phyloP scores from a whole-genome alignment of 2,797 vertebrate genomes.

The Benthosema pterotum region DNA sequence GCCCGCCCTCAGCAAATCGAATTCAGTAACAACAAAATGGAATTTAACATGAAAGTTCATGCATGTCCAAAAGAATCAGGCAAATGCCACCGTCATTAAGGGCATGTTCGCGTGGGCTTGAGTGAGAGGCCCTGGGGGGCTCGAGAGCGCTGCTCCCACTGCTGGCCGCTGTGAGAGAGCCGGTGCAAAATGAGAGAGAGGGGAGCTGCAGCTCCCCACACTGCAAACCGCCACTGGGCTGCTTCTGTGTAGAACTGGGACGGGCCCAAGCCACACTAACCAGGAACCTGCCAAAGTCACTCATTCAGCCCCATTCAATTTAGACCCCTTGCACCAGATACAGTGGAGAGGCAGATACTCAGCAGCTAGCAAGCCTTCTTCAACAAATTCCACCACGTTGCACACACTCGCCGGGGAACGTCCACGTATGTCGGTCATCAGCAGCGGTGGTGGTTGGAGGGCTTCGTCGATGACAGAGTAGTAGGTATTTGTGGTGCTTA shows the following conservation, averaged over 20 bases:
- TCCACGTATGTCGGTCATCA: slow-evolving; percentile 25
- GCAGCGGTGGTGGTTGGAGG: slow-evolving; percentile 1
- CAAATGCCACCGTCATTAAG: slow-evolving; percentile 41
- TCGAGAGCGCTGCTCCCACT: slow-evolving; percentile 28
- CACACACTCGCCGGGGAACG: slow-evolving; percentile 40
- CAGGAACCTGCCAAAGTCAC: slow-evolving; percentile 71
- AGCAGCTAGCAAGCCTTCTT: slow-evolving; percentile 44
- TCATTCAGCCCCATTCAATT: slow-evolving; percentile 69
- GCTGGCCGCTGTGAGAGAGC: slow-evolving; percentile 42
- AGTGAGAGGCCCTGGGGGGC: slow-evolving; percentile 37
- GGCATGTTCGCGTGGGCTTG: slow-evolving; percentile 43
- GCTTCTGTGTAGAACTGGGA: slow-evolving; percentile 70
- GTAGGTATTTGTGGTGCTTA: slow-evolving; percentile 11
- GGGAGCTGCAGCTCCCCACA: slow-evolving; percentile 47
- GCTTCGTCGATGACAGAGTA: slow-evolving; percentile 9
- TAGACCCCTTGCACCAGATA: slow-evolving; percentile 55
- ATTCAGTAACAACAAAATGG: slow-evolving; percentile 55
- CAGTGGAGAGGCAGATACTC: slow-evolving; percentile 35
- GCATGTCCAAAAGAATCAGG: slow-evolving; percentile 56
- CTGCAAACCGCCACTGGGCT: slow-evolving; percentile 60
- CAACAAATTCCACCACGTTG: slow-evolving; percentile 37
- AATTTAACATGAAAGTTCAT: slow-evolving; percentile 57
- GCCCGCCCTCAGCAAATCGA: slow-evolving; percentile 52
- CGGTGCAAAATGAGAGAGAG: slow-evolving; percentile 57
- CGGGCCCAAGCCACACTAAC: slow-evolving; percentile 75